These are phyloP conservation scores for Panopea generosa DNA, from an alignment of 2,888 invertebrate genomes.

Conservation along the genomic window DNA sequence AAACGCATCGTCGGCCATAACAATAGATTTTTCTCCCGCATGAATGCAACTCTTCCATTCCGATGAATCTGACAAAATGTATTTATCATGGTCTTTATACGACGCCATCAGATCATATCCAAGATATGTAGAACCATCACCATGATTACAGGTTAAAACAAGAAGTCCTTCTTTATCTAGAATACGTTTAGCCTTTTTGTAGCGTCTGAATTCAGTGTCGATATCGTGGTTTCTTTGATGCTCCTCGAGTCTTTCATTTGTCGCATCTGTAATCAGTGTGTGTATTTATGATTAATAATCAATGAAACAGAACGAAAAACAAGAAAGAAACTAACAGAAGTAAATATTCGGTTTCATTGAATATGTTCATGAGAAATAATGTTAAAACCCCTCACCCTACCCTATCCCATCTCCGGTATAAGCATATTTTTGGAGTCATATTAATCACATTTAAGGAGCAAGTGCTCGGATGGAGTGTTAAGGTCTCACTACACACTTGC, in stretches of 20 bases:
- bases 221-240: background rate
- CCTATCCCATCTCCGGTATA: too few relatives aligned
- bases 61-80: background rate
- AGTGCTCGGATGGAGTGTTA: too few relatives aligned
- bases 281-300: too few relatives aligned
- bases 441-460: too few relatives aligned
- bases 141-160: background rate
- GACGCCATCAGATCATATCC: background rate
- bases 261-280: background rate
- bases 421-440: too few relatives aligned
- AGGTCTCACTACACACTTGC: too few relatives aligned
- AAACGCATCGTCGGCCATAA: background rate
- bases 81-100: background rate
- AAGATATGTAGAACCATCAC: conserved; percentile 1
- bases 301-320: too few relatives aligned
- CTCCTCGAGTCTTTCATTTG: background rate
- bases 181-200: background rate
- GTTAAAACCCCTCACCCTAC: too few relatives aligned
- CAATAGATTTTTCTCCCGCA: background rate
- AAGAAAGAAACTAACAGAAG: too few relatives aligned
- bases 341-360: too few relatives aligned
- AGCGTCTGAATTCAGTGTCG: background rate
- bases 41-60: background rate
- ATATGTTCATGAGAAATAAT: too few relatives aligned
- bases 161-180: background rate